Evolutionary conservation across 2,797 vertebrate genomes (phyloP).

Genomic region (Malacoctenus gilli): DNA sequence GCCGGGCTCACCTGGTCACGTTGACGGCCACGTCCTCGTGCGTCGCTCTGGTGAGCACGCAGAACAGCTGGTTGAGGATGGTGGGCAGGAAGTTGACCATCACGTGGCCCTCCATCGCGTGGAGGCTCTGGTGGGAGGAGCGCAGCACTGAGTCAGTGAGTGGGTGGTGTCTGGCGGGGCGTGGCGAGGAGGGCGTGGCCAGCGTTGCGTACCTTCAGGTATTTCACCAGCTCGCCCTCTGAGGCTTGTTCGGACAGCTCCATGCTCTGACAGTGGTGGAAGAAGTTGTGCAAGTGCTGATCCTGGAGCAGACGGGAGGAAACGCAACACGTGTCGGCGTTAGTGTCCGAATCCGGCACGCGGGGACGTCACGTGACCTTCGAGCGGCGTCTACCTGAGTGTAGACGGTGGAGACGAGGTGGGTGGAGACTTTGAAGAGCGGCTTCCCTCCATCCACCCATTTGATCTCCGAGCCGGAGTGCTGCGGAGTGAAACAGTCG

Average conservation of each 20-base stretch:
- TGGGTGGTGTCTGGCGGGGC: too few species aligned
- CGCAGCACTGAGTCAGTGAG: too few species aligned
- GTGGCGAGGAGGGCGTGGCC: conserved; percentile 13
- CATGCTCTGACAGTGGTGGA: conserved; percentile 93
- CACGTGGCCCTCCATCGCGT: conserved; percentile 95
- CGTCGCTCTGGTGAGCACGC: conserved; percentile 89
- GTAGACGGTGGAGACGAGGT: conserved; percentile 96
- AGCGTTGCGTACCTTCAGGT: conserved; percentile 88
- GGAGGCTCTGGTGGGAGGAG: conserved; percentile 95
- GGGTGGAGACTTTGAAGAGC: conserved; percentile 90
- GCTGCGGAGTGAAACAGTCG: conserved; percentile 72
- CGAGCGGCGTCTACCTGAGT: conserved; percentile 86
- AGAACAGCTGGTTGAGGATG: conserved; percentile 93
- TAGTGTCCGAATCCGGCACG: neutral
- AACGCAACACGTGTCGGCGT: too few species aligned
- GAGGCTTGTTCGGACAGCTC: conserved; percentile 86
- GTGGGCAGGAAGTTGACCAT: conserved; percentile 98
- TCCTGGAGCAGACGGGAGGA: conserved; percentile 78
- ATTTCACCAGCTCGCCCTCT: conserved; percentile 94
- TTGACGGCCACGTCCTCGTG: conserved; percentile 97
- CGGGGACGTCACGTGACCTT: neutral
- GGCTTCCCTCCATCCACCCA: conserved; percentile 97
- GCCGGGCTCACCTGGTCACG: conserved; percentile 91
- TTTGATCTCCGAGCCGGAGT: conserved; percentile 91
- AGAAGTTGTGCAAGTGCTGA: conserved; percentile 98